phyloP scores from a whole-genome alignment of 2,888 invertebrate species.

The Napeogenes sylphis region DNA sequence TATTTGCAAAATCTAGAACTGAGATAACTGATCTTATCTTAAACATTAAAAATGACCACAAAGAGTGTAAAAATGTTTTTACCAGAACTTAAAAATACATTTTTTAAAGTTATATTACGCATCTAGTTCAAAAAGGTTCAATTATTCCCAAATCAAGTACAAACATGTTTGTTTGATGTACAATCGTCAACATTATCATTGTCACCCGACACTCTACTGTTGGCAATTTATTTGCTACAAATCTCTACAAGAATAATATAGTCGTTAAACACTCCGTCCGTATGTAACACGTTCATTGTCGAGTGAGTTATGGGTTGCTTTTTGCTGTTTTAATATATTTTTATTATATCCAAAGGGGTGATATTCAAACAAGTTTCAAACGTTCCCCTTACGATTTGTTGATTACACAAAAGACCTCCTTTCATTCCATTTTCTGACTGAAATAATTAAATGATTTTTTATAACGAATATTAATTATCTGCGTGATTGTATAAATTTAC shows the following conservation, averaged over 20 bases:
- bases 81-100: no score
- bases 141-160: conserved; percentile 6
- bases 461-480: conserved; percentile 6
- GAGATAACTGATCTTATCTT: no score
- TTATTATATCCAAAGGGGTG: conserved; percentile 9
- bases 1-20: no score
- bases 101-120: no score
- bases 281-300: conserved; percentile 12
- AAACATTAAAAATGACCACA: no score
- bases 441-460: not conserved
- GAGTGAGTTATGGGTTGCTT: conserved; percentile 17
- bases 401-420: conserved; percentile 4
- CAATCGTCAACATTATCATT: conserved; percentile 31
- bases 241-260: conserved; percentile 33
- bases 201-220: conserved; percentile 48
- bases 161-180: conserved; percentile 17
- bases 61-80: no score
- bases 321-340: conserved; percentile 12
- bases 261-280: conserved; percentile 15
- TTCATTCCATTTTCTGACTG: not conserved
- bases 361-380: conserved; percentile 25
- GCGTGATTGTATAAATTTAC: not conserved
- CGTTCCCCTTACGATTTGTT: conserved; percentile 9
- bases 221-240: conserved; percentile 58
- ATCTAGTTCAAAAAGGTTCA: no score